These are phyloP conservation scores for Mormyrus iriodes DNA, from an alignment of 2,113 vertebrate genomes.

Conservation along the genomic window DNA sequence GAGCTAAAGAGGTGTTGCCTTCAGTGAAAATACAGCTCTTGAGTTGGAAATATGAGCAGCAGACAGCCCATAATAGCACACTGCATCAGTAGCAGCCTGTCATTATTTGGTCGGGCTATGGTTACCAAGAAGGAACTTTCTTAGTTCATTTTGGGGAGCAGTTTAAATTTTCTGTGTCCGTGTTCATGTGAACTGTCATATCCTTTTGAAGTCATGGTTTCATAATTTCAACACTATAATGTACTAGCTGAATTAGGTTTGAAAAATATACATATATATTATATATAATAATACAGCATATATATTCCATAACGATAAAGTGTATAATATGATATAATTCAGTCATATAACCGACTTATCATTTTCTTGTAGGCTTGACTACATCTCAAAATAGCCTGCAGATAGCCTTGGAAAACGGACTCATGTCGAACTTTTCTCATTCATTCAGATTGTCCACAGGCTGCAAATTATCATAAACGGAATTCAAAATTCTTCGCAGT, in stretches of 20 bases:
- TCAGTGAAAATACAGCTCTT: not conserved
- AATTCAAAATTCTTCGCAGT: constrained; percentile 11
- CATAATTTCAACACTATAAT: not conserved
- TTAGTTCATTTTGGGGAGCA: not conserved
- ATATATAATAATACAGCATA: not conserved
- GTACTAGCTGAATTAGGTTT: not conserved
- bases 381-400: not conserved
- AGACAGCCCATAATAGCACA: not conserved
- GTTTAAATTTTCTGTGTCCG: not conserved
- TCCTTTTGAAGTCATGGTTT: not conserved
- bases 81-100: not conserved
- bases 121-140: not conserved
- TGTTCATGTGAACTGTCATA: not conserved
- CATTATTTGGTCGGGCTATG: not conserved
- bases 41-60: not conserved
- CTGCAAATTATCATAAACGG: constrained; percentile 18
- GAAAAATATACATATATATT: not conserved
- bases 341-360: not conserved
- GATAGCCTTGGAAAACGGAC: constrained; percentile 11
- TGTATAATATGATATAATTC: not conserved
- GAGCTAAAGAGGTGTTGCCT: not conserved
- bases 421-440: not conserved
- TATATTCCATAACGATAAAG: not conserved
- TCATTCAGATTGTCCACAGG: constrained; percentile 14
- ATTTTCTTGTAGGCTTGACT: not conserved